These are phyloP conservation scores for Ernsta delagoae DNA, from an alignment of 2,888 invertebrate species.

Conservation along the genomic window DNA sequence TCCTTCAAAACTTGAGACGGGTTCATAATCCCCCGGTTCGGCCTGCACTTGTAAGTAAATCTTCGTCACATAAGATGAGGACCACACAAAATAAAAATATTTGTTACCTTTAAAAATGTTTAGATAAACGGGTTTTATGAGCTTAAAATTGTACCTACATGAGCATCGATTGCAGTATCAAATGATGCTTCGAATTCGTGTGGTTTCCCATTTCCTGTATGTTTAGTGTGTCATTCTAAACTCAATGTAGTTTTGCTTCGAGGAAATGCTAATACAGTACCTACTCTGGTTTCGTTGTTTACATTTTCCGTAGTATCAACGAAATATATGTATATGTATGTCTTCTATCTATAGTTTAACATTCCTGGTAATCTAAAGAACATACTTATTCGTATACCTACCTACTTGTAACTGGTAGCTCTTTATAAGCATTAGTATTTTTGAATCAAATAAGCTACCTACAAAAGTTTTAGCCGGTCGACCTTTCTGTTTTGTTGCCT, in stretches of 20 bases:
- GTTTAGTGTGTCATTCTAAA: slow-evolving; percentile 43
- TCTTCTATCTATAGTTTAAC: not conserved
- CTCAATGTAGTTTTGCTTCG: slow-evolving; percentile 1
- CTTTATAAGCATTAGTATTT: too few relatives aligned
- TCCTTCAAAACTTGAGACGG: slow-evolving; percentile 78
- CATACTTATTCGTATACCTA: not conserved
- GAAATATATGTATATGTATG: not conserved
- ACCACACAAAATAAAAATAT: slow-evolving; percentile 76
- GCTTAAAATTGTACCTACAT: slow-evolving; percentile 45
- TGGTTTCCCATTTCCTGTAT: slow-evolving; percentile 48
- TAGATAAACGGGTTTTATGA: slow-evolving; percentile 51
- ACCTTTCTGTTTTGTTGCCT: too few relatives aligned
- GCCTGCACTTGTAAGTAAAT: slow-evolving; percentile 72
- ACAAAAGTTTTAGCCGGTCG: too few relatives aligned
- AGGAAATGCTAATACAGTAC: not conserved
- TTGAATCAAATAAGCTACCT: too few relatives aligned
- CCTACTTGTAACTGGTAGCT: too few relatives aligned
- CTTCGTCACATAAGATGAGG: slow-evolving; percentile 61
- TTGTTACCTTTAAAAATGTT: slow-evolving; percentile 56
- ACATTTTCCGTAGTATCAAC: not conserved
- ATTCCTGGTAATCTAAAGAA: not conserved
- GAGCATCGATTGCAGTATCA: slow-evolving; percentile 52
- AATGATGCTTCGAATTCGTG: slow-evolving; percentile 13
- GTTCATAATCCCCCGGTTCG: slow-evolving; percentile 76
- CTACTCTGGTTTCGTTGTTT: slow-evolving; percentile 6